phyloP scores from a whole-genome alignment of 2,113 vertebrate species.

The Dolichallabes microphthalmus region DNA sequence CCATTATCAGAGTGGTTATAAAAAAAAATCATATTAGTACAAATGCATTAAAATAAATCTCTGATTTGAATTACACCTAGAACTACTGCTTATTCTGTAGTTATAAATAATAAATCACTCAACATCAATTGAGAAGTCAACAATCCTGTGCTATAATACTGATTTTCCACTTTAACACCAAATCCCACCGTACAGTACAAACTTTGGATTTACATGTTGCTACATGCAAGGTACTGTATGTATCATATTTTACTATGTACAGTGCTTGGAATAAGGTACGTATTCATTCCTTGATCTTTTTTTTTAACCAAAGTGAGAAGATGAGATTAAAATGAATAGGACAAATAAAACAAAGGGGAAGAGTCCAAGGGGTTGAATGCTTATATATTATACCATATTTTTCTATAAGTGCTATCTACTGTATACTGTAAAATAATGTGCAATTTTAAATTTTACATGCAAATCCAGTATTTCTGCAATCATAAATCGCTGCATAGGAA shows the following conservation, averaged over 20 bases:
- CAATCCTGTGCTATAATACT: background rate
- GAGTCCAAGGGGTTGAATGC: background rate
- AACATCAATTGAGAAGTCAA: background rate
- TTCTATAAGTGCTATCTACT: background rate
- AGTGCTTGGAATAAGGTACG: background rate
- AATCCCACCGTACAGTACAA: background rate
- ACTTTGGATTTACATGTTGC: background rate
- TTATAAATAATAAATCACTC: background rate
- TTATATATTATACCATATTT: background rate
- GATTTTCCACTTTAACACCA: background rate
- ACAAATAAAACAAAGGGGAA: background rate
- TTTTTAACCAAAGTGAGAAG: background rate
- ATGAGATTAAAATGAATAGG: background rate
- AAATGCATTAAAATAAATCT: background rate
- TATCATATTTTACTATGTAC: background rate
- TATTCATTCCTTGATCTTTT: background rate
- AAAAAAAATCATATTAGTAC: background rate
- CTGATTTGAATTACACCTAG: background rate
- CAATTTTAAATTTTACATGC: background rate
- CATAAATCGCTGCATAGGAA: constrained; percentile 13
- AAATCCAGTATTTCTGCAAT: background rate
- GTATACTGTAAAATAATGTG: constrained; percentile 3
- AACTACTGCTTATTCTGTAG: background rate
- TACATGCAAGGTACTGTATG: background rate
- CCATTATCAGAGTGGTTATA: background rate